Base-by-base conservation (phyloP, 2,888 invertebrate species). In the Pachymerium ferrugineum region DNA sequence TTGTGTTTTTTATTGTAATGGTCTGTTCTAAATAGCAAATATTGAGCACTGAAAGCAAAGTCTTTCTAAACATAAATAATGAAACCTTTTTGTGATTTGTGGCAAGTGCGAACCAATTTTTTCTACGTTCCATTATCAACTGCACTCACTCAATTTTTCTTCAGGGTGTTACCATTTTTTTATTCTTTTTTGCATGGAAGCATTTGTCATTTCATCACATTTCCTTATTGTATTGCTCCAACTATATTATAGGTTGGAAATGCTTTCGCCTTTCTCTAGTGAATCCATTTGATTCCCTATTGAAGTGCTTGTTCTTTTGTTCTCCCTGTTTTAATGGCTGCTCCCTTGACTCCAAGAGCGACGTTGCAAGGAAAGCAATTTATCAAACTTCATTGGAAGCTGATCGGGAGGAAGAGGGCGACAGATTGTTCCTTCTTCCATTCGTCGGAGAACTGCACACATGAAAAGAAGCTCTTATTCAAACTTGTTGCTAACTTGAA, bases 181-280 rank as follows among this genome's bases (percentile, higher is more conserved):
- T 54, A 12, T 19, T 3, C 3, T 47, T 54, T 54, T 54, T 54
- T 54, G 54, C 54, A 54, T 54, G 25, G 28, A 25, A 28, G 28
- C 54, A 54, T 54, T 54, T 54, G 54, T 54, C 54, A 54, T 54
- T 54, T 54, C 54, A 54, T 54, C 54, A 54, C 54, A 54, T 54
- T 54, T 25, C 54, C 54, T 54, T 28, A 54, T 54, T 54, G 54
- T 54, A 54, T 54, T 54, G 54, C 54, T 25, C 54, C 54, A 54
- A 54, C 54, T 54, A 28, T 54, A 54, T 54, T 54, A 54, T 54
- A 22, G 54, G 54, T 54, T 54, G 54, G 54, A 54, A 54, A 54
- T 54, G 54, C 54, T 54, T 54, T 54, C 54, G 54, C 28, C 54
- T 54, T 54, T 28, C 54, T 54, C 28, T 28, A 54, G 54, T 54